A percentile compares a stretch with the other conserved stretches of the same genome.
Conservation (phyloP, 1,140 invertebrate species). For the Nephila pilipes region DNA sequence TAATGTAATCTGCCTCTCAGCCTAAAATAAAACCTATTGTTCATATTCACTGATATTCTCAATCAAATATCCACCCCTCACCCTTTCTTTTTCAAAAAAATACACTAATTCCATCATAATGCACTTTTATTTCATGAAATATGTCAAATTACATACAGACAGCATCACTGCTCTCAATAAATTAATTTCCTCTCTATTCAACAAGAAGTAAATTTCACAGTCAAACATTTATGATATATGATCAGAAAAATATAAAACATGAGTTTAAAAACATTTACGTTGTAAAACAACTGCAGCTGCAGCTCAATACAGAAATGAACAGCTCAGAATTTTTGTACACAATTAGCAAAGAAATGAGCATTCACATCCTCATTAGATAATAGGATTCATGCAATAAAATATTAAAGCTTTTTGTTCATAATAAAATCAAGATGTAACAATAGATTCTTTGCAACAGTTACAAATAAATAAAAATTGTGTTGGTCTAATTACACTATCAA, state of each 20-base stretch:
- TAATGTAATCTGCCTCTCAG: too few relatives aligned
- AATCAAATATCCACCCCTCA: too few relatives aligned
- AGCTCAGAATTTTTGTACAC: slow-evolving; percentile 4
- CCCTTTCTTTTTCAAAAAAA: too few relatives aligned
- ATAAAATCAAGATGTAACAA: neutral
- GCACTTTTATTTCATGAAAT: slow-evolving; percentile 70
- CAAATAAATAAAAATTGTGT: neutral
- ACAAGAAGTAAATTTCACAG: slow-evolving; percentile 61
- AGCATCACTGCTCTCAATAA: slow-evolving; percentile 57
- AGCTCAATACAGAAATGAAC: slow-evolving; percentile 28
- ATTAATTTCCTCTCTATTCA: slow-evolving; percentile 61
- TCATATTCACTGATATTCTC: too few relatives aligned
- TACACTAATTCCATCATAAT: neutral
- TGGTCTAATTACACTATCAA: neutral
- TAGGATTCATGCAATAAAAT: neutral
- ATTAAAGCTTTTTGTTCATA: slow-evolving; percentile 39
- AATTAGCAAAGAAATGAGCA: slow-evolving; percentile 63
- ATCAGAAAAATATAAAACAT: slow-evolving; percentile 63
- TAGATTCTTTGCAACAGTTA: neutral
- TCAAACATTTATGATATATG: slow-evolving; percentile 65
- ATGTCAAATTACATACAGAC: slow-evolving; percentile 59
- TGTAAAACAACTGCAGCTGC: slow-evolving; percentile 31
- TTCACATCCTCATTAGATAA: neutral
- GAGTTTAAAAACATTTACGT: slow-evolving; percentile 61
- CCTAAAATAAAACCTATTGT: too few relatives aligned